Evolutionary conservation across 2,888 invertebrate genomes (phyloP), one percentile per base, ranked within the genome.

Genomic region (Papilio protenor): DNA sequence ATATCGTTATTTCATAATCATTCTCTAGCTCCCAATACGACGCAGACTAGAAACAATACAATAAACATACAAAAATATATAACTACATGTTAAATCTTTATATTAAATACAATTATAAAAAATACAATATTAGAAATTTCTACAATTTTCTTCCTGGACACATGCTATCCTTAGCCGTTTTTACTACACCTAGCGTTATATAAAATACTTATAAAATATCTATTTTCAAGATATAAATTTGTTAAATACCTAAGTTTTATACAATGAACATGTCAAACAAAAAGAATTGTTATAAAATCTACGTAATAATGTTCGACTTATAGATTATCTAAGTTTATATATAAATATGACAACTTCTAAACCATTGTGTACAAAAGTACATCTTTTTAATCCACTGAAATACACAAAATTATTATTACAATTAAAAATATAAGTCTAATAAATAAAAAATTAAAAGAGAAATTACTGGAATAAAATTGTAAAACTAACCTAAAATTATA

Each of bases 1-100:
- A 84, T 82, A 84, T 79, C 82, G 84, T 84, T 84, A 86, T 84
- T 81, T 85, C 84, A 85, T 82, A 86, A 81, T 85, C 83, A 85
- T 85, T 85, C 79, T 84, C 85, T 85, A 85, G 81, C 81, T 85
- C 84, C 84, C 85, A 84, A 84, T 82, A 83, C 82, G 82, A 84
- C 83, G 86, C 86, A 78, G 84, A 85, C 86, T 85, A 85, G 81
- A 82, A 84, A 83, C 83, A 83, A 81, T 82, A 83, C 80, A 84
- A 66, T 79, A 82, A 57, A 79, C 78, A 75, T 78, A 81, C 77
- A 79, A 75, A 66, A 74, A 77, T 76, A 40, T 40, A 33, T 71
- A 57, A 33, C 78, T 78, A 75, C 71, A 77, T 74, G 23, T 72
- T 16, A 72, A 6, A 71, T 57, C 21, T 33, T 47, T 11, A 71